These are phyloP conservation scores for Pseudomugil tenellus DNA, from an alignment of 2,797 vertebrate species.

Conservation along the genomic window DNA sequence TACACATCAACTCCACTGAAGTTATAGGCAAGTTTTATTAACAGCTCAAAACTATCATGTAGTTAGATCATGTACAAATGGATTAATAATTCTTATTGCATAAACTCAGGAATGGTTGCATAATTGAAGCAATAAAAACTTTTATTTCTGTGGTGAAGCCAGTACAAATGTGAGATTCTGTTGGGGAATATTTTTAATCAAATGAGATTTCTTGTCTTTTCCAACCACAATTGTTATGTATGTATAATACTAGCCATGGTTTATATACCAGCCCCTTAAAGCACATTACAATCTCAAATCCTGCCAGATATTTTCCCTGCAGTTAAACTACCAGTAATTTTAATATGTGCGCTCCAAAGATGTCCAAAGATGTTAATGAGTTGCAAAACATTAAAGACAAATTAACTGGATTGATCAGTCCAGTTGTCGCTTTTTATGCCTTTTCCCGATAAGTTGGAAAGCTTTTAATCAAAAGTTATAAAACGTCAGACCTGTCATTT, in stretches of 20 bases:
- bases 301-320: slow-evolving; percentile 1
- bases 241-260: neutral
- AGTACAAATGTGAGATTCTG: neutral
- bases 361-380: neutral
- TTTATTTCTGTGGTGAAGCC: neutral
- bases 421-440: neutral
- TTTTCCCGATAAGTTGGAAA: neutral
- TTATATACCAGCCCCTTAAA: too few species aligned
- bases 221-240: neutral
- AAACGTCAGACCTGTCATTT: too few species aligned
- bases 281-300: slow-evolving; percentile 10
- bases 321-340: slow-evolving; percentile 1
- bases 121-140: neutral
- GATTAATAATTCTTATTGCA: slow-evolving; percentile 2
- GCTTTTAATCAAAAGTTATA: neutral
- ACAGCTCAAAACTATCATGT: slow-evolving; percentile 26
- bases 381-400: neutral
- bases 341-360: neutral
- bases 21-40: slow-evolving; percentile 16
- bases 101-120: neutral
- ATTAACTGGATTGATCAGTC: neutral
- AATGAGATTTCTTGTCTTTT: slow-evolving; percentile 1
- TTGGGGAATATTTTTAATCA: neutral
- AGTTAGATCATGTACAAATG: neutral
- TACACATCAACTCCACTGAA: slow-evolving; percentile 35